Evolutionary conservation across 2,797 vertebrate species (phyloP).

Genomic region (Manis javanica): DNA sequence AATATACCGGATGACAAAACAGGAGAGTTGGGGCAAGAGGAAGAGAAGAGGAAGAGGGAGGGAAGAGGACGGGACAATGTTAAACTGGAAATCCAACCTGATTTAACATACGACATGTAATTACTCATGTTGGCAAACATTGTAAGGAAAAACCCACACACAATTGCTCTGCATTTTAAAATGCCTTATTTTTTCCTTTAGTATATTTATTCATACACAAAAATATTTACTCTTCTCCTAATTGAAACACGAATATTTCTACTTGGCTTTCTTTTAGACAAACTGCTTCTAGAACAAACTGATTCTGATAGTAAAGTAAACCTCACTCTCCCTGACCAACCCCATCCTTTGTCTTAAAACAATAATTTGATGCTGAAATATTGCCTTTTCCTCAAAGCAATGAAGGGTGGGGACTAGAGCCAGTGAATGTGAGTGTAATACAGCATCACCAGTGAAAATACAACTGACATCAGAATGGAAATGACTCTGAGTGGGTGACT

Average conservation of each 20-base stretch:
- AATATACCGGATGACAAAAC: constrained; percentile 31
- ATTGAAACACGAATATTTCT: constrained; percentile 27
- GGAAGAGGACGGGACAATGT: neutral
- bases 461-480: neutral
- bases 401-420: constrained; percentile 13
- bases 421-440: neutral
- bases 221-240: constrained; percentile 28
- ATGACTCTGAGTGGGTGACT: neutral
- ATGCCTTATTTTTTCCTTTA: constrained; percentile 28
- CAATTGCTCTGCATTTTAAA: neutral
- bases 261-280: neutral
- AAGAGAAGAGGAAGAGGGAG: neutral
- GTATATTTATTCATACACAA: constrained; percentile 29
- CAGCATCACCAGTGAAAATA: neutral
- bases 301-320: constrained; percentile 36
- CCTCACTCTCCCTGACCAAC: neutral
- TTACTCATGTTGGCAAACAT: neutral
- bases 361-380: constrained; percentile 27
- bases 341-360: constrained; percentile 30
- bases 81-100: neutral
- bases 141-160: neutral
- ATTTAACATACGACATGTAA: neutral
- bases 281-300: constrained; percentile 12
- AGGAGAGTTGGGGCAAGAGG: rapidly evolving
- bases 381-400: constrained; percentile 3